phyloP scores from a whole-genome alignment of 2,888 invertebrate species.

The Copidosoma aretas region DNA sequence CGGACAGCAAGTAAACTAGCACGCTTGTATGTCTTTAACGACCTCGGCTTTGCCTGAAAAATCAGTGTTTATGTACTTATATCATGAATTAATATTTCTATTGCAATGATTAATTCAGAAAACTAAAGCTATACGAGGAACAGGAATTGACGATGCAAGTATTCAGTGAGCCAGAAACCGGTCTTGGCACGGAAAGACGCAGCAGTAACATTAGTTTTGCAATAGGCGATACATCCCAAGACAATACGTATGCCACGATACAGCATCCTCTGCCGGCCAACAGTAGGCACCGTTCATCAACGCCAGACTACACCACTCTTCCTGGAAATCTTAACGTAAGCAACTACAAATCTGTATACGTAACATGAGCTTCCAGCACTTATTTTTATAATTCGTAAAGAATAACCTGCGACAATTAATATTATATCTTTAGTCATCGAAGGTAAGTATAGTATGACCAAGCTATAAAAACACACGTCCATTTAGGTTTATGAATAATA shows the following conservation, averaged over 20 bases:
- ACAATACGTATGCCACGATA: slow-evolving; percentile 83
- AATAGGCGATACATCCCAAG: slow-evolving; percentile 63
- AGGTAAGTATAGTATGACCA: too few species aligned
- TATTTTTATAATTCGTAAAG: too few species aligned
- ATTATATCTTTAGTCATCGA: too few species aligned
- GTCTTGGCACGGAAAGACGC: slow-evolving; percentile 65
- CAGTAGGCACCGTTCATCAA: slow-evolving; percentile 58
- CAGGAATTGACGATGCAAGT: slow-evolving; percentile 94
- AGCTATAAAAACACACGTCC: too few species aligned
- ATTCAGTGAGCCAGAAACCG: slow-evolving; percentile 77
- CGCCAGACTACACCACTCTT: slow-evolving; percentile 63
- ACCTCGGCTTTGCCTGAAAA: too few species aligned
- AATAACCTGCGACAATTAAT: too few species aligned
- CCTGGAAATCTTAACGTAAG: slow-evolving; percentile 67
- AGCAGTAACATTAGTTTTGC: slow-evolving; percentile 64
- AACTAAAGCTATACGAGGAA: slow-evolving; percentile 87
- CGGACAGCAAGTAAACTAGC: too few species aligned
- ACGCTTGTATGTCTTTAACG: too few species aligned
- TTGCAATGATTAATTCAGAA: slow-evolving; percentile 69
- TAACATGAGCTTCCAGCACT: too few species aligned
- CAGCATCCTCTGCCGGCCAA: slow-evolving; percentile 68
- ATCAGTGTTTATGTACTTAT: too few species aligned
- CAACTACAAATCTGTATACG: slow-evolving; percentile 34
- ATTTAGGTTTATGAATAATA: too few species aligned
- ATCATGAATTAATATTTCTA: too few species aligned